Evolutionary conservation across 2,888 invertebrate genomes (phyloP).

Genomic region (Meta bourneti): DNA sequence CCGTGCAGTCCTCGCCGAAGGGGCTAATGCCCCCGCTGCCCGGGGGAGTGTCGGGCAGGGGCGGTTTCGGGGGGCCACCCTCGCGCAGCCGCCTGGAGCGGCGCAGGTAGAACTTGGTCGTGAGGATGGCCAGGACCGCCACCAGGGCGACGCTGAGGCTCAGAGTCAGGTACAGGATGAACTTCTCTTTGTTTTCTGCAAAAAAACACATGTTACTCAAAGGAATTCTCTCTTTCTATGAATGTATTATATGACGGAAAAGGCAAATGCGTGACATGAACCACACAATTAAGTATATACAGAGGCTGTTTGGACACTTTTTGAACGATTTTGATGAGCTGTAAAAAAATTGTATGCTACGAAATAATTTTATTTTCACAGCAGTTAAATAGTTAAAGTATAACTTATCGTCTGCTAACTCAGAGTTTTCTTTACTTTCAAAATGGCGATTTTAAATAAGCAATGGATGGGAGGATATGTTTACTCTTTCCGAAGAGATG

Average conservation of each 20-base stretch:
- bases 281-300: too few relatives aligned
- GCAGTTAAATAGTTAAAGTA: too few relatives aligned
- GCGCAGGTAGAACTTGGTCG: slow-evolving; percentile 73
- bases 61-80: not conserved
- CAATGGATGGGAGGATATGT: too few relatives aligned
- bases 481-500: not conserved
- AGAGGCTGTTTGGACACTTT: too few relatives aligned
- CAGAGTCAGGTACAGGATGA: slow-evolving; percentile 87
- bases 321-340: too few relatives aligned
- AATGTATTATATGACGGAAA: not conserved
- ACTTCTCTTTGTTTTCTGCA: slow-evolving; percentile 88
- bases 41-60: slow-evolving; percentile 85
- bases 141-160: slow-evolving; percentile 73
- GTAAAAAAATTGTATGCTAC: too few relatives aligned
- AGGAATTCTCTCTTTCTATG: not conserved
- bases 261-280: not conserved
- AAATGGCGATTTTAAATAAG: too few relatives aligned
- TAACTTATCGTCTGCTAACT: too few relatives aligned
- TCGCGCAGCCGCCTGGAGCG: slow-evolving; percentile 50
- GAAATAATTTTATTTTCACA: too few relatives aligned
- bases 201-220: not conserved
- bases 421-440: too few relatives aligned
- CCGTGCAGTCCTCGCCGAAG: slow-evolving; percentile 91
- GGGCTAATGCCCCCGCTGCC: slow-evolving; percentile 83
- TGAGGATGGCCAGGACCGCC: slow-evolving; percentile 73